Base-by-base conservation (phyloP, 2,888 invertebrate genomes). In the Chironomus riparius region DNA sequence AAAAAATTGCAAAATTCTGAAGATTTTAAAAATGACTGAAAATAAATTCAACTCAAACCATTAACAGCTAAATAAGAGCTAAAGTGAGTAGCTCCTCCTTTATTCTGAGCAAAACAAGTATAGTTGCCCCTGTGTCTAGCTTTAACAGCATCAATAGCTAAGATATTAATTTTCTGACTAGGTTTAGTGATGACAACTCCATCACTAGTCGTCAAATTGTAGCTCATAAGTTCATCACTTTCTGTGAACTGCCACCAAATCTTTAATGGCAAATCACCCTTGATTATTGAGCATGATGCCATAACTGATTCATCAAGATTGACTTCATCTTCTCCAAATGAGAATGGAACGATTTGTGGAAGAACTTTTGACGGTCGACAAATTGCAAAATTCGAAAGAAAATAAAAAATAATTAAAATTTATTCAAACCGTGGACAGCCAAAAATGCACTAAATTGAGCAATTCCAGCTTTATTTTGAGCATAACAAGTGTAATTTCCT, bases 181-280 rank as follows among this genome's bases (percentile, higher is more conserved):
- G 87, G 88, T 68, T 86, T 85, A 24, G 86, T 83, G 68, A 87
- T 83, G 12, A 86, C 83, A 68, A 90, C 85, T 69, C 89, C 88
- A 77, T 84, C 84, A 78, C 86, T 86, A 79, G 85, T 86, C 74
- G 81, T 82, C 21, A 83, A 79, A 65, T 68, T 74, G 13, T 48
- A n/a, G 6, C 13, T n/a, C 18, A 24, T 15, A 1, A 4, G 4
- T 21, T 81, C 78, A 77, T 82, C 81, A 76, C 83, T 85, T 12
- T 28, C 47, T 78, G 87, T 86, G 80, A 88, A 87, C 77, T 86
- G 88, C 93, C 93, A 94, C 70, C 87, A 86, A 77, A 94, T 91
- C 78, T 87, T 87, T 77, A 94, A 85, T 10, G 94, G 94, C 78
- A 90, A 83, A 82, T 94, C 94, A 47, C 94, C 93, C 82, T 91